A percentile compares a stretch with the other conserved stretches of the same genome.
Evolutionary conservation across 1,140 invertebrate species (phyloP).

Genomic region (Drosophila repleta): DNA sequence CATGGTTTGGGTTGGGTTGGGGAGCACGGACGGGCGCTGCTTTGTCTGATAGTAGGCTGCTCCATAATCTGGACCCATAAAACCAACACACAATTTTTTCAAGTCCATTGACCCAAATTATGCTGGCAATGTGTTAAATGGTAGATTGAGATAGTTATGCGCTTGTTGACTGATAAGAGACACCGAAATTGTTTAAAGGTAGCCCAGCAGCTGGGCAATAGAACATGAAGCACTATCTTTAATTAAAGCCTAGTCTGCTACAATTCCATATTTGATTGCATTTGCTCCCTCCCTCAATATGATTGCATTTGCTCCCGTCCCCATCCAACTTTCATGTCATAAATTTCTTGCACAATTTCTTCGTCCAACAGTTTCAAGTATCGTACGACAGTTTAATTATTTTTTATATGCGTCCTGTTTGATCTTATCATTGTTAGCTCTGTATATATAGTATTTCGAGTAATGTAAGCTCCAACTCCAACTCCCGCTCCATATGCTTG

Average conservation of each 20-base stretch:
- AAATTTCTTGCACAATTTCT: constrained; percentile 46
- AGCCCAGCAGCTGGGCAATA: constrained; percentile 3
- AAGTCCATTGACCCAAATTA: constrained; percentile 72
- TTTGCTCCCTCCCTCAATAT: constrained; percentile 8
- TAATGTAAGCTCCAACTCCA: constrained; percentile 9
- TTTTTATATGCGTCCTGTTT: constrained; percentile 42
- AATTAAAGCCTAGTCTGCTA: constrained; percentile 28
- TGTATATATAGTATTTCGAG: constrained; percentile 7
- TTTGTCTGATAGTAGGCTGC: constrained; percentile 4
- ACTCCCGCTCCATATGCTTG: constrained; percentile 50
- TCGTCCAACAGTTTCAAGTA: constrained; percentile 49
- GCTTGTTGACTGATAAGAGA: constrained; percentile 55
- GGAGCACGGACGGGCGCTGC: not conserved
- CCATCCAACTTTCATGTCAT: not conserved
- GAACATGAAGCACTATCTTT: constrained; percentile 24
- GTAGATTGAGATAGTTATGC: constrained; percentile 45
- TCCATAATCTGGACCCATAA: constrained; percentile 38
- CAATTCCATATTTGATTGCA: constrained; percentile 21
- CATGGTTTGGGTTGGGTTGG: not conserved
- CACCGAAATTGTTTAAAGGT: constrained; percentile 29
- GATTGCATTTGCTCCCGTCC: constrained; percentile 14
- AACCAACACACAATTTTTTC: constrained; percentile 31
- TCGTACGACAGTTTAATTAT: constrained; percentile 67
- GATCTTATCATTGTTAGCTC: constrained; percentile 40
- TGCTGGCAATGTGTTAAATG: constrained; percentile 59